These are phyloP conservation scores for Hepsetus odoe DNA, from an alignment of 2,113 vertebrate genomes.

Conservation along the genomic window DNA sequence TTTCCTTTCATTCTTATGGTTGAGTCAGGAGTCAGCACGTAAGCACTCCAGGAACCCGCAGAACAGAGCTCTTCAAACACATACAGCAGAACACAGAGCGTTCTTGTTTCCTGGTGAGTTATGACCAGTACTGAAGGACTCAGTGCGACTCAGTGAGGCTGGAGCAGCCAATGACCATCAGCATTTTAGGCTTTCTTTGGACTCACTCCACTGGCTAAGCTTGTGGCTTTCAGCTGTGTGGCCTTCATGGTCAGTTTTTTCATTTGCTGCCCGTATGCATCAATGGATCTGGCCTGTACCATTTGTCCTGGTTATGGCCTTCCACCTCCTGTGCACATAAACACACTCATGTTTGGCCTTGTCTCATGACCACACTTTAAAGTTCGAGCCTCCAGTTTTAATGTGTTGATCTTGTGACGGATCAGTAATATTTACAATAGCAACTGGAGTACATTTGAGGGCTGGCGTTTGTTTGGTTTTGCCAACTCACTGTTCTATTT, in stretches of 20 bases:
- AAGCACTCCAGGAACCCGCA: neutral
- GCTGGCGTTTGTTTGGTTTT: neutral
- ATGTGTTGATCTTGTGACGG: constrained; percentile 24
- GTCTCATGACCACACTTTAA: neutral
- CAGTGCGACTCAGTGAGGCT: constrained; percentile 11
- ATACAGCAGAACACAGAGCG: constrained; percentile 10
- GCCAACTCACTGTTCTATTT: constrained; percentile 22
- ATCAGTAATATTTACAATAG: constrained; percentile 25
- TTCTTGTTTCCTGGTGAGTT: constrained; percentile 16
- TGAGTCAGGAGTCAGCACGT: neutral
- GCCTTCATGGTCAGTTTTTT: constrained; percentile 8
- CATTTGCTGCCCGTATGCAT: constrained; percentile 1
- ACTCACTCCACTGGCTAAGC: neutral
- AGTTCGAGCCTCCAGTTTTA: constrained; percentile 6
- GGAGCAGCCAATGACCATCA: constrained; percentile 8
- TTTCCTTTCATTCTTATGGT: neutral
- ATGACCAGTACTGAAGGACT: constrained; percentile 23
- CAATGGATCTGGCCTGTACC: neutral
- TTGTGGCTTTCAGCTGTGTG: constrained; percentile 26
- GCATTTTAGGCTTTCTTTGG: constrained; percentile 38
- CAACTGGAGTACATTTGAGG: neutral
- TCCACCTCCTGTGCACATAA: neutral
- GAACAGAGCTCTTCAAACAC: constrained; percentile 3
- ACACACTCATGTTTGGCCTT: neutral
- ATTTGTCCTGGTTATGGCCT: constrained; percentile 12